Evolutionary conservation across 2,113 vertebrate species (phyloP), one percentile per base, ranked within the genome.

Genomic region (Callithrix jacchus): DNA sequence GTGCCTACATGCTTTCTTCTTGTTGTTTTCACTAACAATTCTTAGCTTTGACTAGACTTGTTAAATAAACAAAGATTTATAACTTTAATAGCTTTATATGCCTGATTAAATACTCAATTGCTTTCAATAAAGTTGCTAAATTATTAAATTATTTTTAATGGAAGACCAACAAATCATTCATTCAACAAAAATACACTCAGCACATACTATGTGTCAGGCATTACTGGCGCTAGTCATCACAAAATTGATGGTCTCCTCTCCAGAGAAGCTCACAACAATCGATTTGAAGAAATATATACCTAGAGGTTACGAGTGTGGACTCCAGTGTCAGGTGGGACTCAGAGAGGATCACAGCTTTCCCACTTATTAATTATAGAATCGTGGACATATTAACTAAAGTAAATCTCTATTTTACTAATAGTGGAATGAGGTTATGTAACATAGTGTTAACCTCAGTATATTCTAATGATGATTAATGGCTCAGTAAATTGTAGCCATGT

Each of bases 1-100:
- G 21, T n/a, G 56, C 40, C 32, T 64, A 12, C 61, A 1, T 11
- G 5, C 64, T 5, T 85, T 45, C 77, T 81, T 49, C 40, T 27
- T 18, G 7, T 45, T 71, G 58, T 89, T 92, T 84, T 87, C 30
- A 14, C 56, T 56, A 58, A 64, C 12, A 64, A 18, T 32, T 89
- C 40, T 87, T 52, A 74, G 13, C 32, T 76, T 70, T 76, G 83
- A 58, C 56, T 86, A 91, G 92, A 64, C 52, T 80, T 89, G 58
- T 89, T 74, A 89, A 94, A 45, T 88, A 95, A 76, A 85, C 32
- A 87, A 87, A 85, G 49, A 84, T 95, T n/a, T 35, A 56, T 58
- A 76, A 32, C 37, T 91, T 85, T 68, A 88, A 56, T 71, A 49
- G 27, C 12, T 64, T 64, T 64, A 64, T 64, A 6, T 85, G 45